Evolutionary conservation across 2,888 invertebrate species (phyloP).

Genomic region (Amblyjoppa proteus): DNA sequence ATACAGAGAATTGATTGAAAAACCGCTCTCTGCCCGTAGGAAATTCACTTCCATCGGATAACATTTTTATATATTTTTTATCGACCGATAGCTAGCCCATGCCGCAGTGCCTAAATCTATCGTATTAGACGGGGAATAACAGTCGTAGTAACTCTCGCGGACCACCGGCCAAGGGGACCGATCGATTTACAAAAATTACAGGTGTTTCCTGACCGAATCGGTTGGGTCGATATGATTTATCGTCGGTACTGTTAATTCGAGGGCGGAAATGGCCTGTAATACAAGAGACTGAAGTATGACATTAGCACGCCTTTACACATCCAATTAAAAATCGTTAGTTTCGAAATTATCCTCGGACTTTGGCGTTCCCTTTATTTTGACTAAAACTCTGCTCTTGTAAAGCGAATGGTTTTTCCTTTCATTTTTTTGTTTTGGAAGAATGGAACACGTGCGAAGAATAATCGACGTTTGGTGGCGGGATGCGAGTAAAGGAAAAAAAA

Average conservation of each 20-base stretch:
- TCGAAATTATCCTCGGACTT: constrained; percentile 5
- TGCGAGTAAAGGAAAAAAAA: constrained; percentile 9
- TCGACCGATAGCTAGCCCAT: not conserved
- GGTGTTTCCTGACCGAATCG: constrained; percentile 39
- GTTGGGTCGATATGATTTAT: constrained; percentile 56
- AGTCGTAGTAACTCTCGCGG: constrained; percentile 6
- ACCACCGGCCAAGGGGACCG: constrained; percentile 41
- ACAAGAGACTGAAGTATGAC: constrained; percentile 31
- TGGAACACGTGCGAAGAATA: constrained; percentile 1
- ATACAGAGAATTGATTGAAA: constrained; percentile 53
- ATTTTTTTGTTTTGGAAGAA: not conserved
- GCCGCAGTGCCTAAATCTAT: constrained; percentile 11
- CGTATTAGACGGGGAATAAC: constrained; percentile 34
- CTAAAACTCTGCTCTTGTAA: not conserved
- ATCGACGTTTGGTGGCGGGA: constrained; percentile 23
- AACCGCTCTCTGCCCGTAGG: not conserved
- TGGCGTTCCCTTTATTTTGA: not conserved
- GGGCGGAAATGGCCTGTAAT: constrained; percentile 27
- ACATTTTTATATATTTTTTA: not conserved
- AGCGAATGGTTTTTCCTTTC: not conserved
- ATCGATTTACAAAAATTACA: constrained; percentile 60
- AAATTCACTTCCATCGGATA: not conserved
- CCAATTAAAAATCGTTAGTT: constrained; percentile 39
- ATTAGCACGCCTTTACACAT: constrained; percentile 19
- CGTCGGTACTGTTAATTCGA: constrained; percentile 29